Percentiles rank a stretch among this genome's conserved stretches.
Conservation (phyloP, 2,113 vertebrate species). For the Cygnus atratus region DNA sequence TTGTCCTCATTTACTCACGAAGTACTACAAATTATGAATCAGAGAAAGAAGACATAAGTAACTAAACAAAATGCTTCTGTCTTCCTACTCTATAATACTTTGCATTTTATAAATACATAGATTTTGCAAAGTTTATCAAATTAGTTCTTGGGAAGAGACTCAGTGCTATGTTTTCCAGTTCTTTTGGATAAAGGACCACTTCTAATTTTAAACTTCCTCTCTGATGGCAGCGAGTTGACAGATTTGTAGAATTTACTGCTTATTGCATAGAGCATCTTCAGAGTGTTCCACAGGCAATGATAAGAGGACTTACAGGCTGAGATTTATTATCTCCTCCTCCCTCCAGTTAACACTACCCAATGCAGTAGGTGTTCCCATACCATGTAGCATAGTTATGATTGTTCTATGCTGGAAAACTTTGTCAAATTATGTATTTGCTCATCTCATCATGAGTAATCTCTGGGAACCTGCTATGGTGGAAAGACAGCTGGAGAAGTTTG, state of each 20-base stretch:
- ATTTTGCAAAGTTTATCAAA: neutral
- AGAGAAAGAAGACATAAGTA: neutral
- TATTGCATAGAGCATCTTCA: neutral
- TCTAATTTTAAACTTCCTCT: neutral
- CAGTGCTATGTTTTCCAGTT: neutral
- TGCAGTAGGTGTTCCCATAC: neutral
- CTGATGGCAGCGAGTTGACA: neutral
- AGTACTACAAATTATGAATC: neutral
- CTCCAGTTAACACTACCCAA: neutral
- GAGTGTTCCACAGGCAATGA: fast-evolving
- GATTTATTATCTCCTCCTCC: neutral
- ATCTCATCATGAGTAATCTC: neutral
- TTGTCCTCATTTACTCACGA: neutral
- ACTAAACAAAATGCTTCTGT: neutral
- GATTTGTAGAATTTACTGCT: neutral
- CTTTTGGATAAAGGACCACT: neutral
- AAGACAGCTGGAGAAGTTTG: neutral
- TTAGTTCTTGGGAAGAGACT: neutral
- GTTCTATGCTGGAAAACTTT: neutral
- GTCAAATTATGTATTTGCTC: neutral
- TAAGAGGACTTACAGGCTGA: neutral
- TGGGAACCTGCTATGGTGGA: neutral
- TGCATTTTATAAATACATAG: neutral
- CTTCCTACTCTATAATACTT: neutral
- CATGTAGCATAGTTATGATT: neutral